Conservation (phyloP, 2,888 invertebrate genomes). For the Plebejus anna region DNA sequence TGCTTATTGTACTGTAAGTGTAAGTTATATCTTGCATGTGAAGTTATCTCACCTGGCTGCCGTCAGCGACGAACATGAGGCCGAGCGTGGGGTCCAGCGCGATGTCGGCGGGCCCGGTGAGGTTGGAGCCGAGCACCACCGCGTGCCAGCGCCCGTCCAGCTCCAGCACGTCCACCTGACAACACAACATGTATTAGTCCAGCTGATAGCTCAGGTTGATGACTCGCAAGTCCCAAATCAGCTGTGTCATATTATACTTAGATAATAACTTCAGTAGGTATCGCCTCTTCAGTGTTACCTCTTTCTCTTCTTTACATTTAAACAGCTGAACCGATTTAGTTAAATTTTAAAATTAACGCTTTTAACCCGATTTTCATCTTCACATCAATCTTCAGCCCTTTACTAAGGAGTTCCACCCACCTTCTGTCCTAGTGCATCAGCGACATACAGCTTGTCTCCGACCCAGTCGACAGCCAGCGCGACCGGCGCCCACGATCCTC, state of each 20-base stretch:
- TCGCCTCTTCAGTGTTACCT: no score
- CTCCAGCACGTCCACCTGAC: constrained; percentile 90
- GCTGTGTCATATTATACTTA: no score
- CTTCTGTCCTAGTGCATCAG: constrained; percentile 93
- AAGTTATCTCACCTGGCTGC: constrained; percentile 81
- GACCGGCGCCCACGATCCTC: constrained; percentile 93
- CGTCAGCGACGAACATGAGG: constrained; percentile 91
- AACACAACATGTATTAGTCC: background rate
- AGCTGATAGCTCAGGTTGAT: background rate
- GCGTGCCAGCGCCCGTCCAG: constrained; percentile 92
- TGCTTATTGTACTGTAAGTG: no score
- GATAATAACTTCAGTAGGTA: no score
- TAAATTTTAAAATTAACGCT: no score
- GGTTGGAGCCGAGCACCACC: constrained; percentile 93
- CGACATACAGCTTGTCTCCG: constrained; percentile 96
- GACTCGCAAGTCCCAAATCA: background rate
- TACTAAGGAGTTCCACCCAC: constrained; percentile 43
- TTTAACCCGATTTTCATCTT: no score
- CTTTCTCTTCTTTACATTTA: no score
- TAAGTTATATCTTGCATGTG: no score
- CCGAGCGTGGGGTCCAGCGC: constrained; percentile 96
- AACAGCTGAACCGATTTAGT: no score
- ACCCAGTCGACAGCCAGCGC: constrained; percentile 98
- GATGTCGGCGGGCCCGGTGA: constrained; percentile 94
- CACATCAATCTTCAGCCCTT: no score